phyloP scores from a whole-genome alignment of 1,140 invertebrate species.

The Magallana ariakensis region DNA sequence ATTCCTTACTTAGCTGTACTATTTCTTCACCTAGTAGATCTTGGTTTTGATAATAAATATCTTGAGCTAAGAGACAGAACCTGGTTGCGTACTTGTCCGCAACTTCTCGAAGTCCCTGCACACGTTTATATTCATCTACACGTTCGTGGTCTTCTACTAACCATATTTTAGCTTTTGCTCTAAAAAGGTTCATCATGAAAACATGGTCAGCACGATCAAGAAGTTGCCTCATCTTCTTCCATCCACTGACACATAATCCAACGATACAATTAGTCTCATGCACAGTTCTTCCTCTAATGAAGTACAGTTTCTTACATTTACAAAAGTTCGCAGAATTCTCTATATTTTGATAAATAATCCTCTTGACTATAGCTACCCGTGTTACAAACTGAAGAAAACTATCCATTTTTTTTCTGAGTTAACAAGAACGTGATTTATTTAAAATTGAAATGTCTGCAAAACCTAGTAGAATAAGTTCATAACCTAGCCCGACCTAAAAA shows the following conservation, averaged over 20 bases:
- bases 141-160: background rate
- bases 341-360: background rate
- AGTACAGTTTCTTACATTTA: background rate
- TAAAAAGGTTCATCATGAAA: background rate
- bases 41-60: background rate
- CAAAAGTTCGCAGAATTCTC: background rate
- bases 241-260: background rate
- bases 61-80: slow-evolving; percentile 3
- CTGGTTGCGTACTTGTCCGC: slow-evolving; percentile 11
- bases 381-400: background rate
- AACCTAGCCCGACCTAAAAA: too few species aligned
- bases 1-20: background rate
- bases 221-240: background rate
- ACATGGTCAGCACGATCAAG: background rate
- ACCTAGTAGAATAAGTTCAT: too few species aligned
- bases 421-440: too few species aligned
- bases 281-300: background rate
- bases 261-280: background rate
- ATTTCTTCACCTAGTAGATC: background rate
- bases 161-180: background rate
- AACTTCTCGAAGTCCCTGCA: slow-evolving; percentile 9
- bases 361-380: background rate
- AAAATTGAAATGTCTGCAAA: too few species aligned
- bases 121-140: background rate
- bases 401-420: too few species aligned